Percentiles rank a stretch among this genome's conserved stretches.
Conservation (phyloP, 2,888 invertebrate species). For the Drosophila pseudotalamancana region DNA sequence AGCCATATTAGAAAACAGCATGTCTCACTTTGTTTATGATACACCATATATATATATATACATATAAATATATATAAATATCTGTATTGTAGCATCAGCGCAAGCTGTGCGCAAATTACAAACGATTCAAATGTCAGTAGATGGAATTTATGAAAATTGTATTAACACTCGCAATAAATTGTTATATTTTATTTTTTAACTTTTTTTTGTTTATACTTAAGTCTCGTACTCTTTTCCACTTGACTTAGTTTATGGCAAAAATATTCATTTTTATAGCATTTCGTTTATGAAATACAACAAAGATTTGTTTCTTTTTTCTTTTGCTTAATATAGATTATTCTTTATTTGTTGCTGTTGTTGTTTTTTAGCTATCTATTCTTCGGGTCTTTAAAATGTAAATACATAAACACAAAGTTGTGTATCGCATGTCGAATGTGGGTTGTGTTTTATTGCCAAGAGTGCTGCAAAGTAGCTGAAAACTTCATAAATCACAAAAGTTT, state of each 20-base stretch:
- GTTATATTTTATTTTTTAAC: not conserved
- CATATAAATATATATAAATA: not conserved
- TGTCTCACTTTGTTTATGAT: conserved; percentile 65
- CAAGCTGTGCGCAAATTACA: conserved; percentile 63
- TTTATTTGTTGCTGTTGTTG: not conserved
- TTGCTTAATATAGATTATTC: conserved; percentile 42
- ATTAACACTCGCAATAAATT: conserved; percentile 49
- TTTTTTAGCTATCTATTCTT: conserved; percentile 10
- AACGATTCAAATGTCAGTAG: conserved; percentile 45
- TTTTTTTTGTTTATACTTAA: conserved; percentile 16
- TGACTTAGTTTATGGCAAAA: conserved; percentile 44
- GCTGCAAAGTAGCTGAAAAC: conserved; percentile 65
- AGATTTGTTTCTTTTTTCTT: not conserved
- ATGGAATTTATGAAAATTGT: conserved; percentile 58
- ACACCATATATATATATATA: conserved; percentile 24
- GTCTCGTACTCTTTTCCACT: conserved; percentile 35
- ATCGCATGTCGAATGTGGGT: conserved; percentile 46
- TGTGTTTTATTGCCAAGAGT: conserved; percentile 68
- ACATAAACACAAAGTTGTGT: conserved; percentile 50
- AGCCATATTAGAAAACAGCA: conserved; percentile 47
- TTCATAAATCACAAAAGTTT: conserved; percentile 77
- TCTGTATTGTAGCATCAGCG: conserved; percentile 46
- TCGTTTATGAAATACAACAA: conserved; percentile 11
- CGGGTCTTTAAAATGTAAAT: conserved; percentile 65
- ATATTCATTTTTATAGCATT: conserved; percentile 47